A percentile compares a stretch with the other conserved stretches of the same genome.
phyloP scores from a whole-genome alignment of 2,113 vertebrate species.

The Stegostoma tigrinum region DNA sequence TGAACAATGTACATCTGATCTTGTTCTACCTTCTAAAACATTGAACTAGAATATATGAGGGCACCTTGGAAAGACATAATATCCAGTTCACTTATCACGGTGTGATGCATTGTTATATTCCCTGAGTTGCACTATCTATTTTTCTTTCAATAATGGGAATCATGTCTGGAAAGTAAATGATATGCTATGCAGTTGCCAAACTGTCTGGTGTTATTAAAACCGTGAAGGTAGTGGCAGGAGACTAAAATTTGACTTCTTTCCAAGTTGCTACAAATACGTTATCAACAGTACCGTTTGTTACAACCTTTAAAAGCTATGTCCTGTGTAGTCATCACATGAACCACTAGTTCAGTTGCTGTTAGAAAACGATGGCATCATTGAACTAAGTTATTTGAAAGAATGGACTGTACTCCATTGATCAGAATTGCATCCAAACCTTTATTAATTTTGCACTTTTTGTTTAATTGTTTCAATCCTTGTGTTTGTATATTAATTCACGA shows the following conservation, averaged over 20 bases:
- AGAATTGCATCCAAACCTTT: background rate
- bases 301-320: background rate
- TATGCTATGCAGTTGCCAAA: background rate
- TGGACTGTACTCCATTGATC: background rate
- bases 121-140: background rate
- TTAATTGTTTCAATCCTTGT: background rate
- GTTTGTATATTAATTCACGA: background rate
- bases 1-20: background rate
- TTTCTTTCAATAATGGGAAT: background rate
- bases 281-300: background rate
- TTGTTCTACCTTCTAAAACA: background rate
- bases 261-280: background rate
- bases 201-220: background rate
- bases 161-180: background rate
- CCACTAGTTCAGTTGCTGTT: background rate
- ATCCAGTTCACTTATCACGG: background rate
- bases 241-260: background rate
- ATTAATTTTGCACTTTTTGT: background rate
- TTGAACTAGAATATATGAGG: background rate
- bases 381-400: conserved; percentile 11
- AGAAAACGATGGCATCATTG: background rate
- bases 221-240: background rate
- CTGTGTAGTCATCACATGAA: background rate
- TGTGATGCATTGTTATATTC: background rate
- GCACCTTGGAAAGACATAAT: background rate